Conservation (phyloP, 2,888 invertebrate species). For the Physocephala rufipes region DNA sequence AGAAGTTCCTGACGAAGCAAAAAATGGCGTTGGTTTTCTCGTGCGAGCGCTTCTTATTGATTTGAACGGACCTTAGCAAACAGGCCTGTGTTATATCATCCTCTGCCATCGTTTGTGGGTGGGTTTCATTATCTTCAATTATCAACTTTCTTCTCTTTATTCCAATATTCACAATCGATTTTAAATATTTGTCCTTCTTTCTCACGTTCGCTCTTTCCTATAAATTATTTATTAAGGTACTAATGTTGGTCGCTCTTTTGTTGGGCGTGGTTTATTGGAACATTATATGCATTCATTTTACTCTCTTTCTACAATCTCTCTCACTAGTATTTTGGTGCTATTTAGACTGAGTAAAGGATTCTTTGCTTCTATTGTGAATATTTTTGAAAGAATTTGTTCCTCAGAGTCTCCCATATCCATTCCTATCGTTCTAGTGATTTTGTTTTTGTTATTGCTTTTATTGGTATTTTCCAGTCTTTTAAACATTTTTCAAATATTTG, state of each 20-base stretch:
- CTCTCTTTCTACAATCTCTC: too few species aligned
- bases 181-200: constrained; percentile 25
- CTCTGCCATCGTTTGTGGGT: constrained; percentile 20
- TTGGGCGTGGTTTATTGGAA: constrained; percentile 36
- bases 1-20: background rate
- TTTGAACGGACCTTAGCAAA: background rate
- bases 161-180: background rate
- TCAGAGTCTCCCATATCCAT: too few species aligned
- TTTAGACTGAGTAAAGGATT: background rate
- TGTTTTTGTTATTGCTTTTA: background rate
- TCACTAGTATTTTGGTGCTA: too few species aligned
- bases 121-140: constrained; percentile 2
- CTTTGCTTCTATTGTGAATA: constrained; percentile 45
- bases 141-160: background rate
- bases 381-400: background rate
- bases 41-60: background rate
- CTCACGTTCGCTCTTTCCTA: constrained; percentile 4
- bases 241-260: background rate
- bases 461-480: background rate
- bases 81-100: too few species aligned
- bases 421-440: background rate
- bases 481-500: constrained; percentile 31
- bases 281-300: background rate
- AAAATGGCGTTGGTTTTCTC: background rate
- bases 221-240: constrained; percentile 5